A percentile compares a stretch with the other conserved stretches of the same genome.
Evolutionary conservation across 2,888 invertebrate species (phyloP).

Genomic region (Azorinus chamasolen): DNA sequence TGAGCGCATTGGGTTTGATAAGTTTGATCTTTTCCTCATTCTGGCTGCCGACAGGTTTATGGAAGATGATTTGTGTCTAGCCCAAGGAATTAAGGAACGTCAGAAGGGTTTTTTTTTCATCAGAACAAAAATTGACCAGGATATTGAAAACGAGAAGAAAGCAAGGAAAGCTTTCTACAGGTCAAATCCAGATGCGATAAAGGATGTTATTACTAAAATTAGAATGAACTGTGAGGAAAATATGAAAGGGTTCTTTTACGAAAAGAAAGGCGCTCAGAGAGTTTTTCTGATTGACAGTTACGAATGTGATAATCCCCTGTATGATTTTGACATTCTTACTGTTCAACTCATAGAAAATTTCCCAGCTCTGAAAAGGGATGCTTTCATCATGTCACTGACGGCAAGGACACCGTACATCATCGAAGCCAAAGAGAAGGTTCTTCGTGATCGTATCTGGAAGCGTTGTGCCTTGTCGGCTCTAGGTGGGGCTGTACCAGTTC

Average conservation of each 20-base stretch:
- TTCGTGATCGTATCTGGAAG: conserved; percentile 1
- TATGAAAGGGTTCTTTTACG: no score
- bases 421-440: not conserved
- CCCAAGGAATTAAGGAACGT: conserved; percentile 6
- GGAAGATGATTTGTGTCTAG: conserved; percentile 36
- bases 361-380: conserved; percentile 10
- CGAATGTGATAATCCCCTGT: not conserved
- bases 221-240: no score
- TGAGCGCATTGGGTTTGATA: conserved; percentile 11
- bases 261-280: no score
- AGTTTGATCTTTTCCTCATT: conserved; percentile 27
- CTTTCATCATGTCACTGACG: conserved; percentile 2
- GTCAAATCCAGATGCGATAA: not conserved
- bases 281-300: conserved; percentile 12
- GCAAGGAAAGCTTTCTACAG: not conserved
- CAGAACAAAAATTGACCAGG: conserved; percentile 25
- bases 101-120: conserved; percentile 31
- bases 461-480: not conserved
- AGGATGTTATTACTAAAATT: not conserved
- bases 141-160: conserved; percentile 3
- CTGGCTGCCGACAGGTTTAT: conserved; percentile 16
- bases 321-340: not conserved
- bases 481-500: conserved; percentile 13
- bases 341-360: not conserved
- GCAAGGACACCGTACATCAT: conserved; percentile 5